phyloP scores from a whole-genome alignment of 2,888 invertebrate species.

The Trachelus iudaicus region DNA sequence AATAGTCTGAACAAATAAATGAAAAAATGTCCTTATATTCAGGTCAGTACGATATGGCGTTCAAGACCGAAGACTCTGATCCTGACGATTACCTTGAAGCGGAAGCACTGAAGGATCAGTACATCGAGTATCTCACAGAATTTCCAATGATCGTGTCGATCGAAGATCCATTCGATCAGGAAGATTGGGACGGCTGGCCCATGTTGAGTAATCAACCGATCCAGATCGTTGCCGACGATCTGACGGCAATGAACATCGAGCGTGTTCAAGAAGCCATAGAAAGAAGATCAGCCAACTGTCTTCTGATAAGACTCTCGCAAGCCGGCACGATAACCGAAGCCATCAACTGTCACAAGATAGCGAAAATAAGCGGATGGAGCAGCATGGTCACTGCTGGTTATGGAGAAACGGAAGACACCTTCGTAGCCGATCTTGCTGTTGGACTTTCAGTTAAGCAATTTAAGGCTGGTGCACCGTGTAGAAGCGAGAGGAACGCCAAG shows the following conservation, averaged over 20 bases:
- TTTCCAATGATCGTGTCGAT: constrained; percentile 53
- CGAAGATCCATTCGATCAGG: constrained; percentile 57
- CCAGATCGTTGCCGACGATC: constrained; percentile 53
- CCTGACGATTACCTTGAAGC: constrained; percentile 51
- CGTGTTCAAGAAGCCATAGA: constrained; percentile 54
- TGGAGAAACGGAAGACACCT: constrained; percentile 57
- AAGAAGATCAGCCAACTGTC: constrained; percentile 46
- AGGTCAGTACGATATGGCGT: constrained; percentile 56
- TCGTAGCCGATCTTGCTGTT: constrained; percentile 54
- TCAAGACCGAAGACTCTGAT: constrained; percentile 55
- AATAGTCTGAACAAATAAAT: background rate
- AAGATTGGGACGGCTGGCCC: constrained; percentile 58
- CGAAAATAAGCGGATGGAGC: constrained; percentile 48
- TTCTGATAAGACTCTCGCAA: constrained; percentile 51
- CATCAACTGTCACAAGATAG: constrained; percentile 50
- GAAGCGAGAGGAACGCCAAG: constrained; percentile 50
- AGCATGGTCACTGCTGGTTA: constrained; percentile 45
- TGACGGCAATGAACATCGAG: constrained; percentile 52
- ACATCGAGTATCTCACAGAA: constrained; percentile 43
- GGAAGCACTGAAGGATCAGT: constrained; percentile 47
- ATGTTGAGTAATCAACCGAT: constrained; percentile 44
- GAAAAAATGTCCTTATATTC: background rate
- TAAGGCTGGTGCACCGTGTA: constrained; percentile 55
- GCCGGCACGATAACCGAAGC: constrained; percentile 56
- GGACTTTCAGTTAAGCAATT: constrained; percentile 54